Percentiles rank a stretch among this genome's conserved stretches.
phyloP scores from a whole-genome alignment of 2,888 invertebrate genomes.

The Agrochola lota region DNA sequence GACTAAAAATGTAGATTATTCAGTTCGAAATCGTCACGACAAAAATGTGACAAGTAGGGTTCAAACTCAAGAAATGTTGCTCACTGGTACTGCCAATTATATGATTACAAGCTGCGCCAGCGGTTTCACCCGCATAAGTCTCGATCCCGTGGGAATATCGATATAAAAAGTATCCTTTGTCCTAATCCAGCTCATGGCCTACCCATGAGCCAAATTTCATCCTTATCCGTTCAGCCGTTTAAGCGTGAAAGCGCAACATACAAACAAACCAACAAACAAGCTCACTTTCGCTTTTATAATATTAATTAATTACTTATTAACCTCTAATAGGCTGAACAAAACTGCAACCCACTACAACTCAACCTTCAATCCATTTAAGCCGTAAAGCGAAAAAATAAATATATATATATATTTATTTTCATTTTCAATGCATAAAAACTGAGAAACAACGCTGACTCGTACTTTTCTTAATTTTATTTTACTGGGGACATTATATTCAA shows the following conservation, averaged over 20 bases:
- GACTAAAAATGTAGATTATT: neutral
- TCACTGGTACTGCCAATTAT: neutral
- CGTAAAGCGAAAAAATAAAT: neutral
- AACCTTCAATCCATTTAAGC: neutral
- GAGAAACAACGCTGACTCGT: constrained; percentile 4
- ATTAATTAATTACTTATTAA: neutral
- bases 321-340: neutral
- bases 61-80: neutral
- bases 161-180: no score
- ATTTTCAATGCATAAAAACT: constrained; percentile 18
- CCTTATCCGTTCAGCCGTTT: no score
- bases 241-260: no score
- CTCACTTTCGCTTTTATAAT: no score
- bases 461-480: constrained; percentile 50
- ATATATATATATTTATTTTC: no score
- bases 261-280: no score
- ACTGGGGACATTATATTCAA: constrained; percentile 40
- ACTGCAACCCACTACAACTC: neutral
- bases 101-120: neutral
- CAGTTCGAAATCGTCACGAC: neutral
- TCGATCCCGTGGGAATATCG: no score
- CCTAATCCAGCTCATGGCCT: no score
- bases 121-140: no score
- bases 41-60: neutral
- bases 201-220: no score